These are phyloP conservation scores for Cantharis nigra DNA, from an alignment of 2,888 invertebrate genomes.

Conservation along the genomic window DNA sequence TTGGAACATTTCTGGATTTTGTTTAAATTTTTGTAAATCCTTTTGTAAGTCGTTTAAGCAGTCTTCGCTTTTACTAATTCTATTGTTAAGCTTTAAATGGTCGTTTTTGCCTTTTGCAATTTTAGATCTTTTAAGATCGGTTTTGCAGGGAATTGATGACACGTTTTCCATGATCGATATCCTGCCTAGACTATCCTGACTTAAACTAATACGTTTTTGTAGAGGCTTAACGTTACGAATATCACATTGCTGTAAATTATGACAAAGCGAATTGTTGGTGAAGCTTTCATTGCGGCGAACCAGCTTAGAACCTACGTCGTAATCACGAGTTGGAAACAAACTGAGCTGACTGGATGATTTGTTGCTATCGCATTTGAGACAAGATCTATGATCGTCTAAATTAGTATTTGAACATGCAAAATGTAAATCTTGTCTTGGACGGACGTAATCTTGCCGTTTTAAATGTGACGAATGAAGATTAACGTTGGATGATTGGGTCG, in stretches of 20 bases:
- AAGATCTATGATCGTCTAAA: constrained; percentile 35
- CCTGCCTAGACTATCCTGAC: constrained; percentile 41
- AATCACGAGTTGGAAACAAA: neutral
- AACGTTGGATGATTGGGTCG: constrained; percentile 34
- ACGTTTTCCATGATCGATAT: constrained; percentile 28
- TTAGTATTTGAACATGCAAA: constrained; percentile 28
- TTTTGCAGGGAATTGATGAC: constrained; percentile 11
- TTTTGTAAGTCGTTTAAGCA: constrained; percentile 46
- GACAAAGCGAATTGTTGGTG: constrained; percentile 10
- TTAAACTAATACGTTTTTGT: constrained; percentile 39
- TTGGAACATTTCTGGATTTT: constrained; percentile 30
- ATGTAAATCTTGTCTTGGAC: constrained; percentile 21
- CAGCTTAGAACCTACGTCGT: neutral
- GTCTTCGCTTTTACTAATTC: constrained; percentile 52
- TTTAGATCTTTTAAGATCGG: constrained; percentile 11
- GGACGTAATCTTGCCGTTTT: constrained; percentile 35
- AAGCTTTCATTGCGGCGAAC: constrained; percentile 15
- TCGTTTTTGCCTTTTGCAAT: constrained; percentile 42
- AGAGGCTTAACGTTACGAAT: constrained; percentile 4
- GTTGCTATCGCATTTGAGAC: constrained; percentile 11
- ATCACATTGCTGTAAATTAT: constrained; percentile 10
- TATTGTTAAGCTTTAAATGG: constrained; percentile 35
- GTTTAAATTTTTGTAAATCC: constrained; percentile 34
- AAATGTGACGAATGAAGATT: constrained; percentile 48
- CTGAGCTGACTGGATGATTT: constrained; percentile 3